Evolutionary conservation across 1,140 invertebrate species (phyloP).

Genomic region (Drosophila bocki): DNA sequence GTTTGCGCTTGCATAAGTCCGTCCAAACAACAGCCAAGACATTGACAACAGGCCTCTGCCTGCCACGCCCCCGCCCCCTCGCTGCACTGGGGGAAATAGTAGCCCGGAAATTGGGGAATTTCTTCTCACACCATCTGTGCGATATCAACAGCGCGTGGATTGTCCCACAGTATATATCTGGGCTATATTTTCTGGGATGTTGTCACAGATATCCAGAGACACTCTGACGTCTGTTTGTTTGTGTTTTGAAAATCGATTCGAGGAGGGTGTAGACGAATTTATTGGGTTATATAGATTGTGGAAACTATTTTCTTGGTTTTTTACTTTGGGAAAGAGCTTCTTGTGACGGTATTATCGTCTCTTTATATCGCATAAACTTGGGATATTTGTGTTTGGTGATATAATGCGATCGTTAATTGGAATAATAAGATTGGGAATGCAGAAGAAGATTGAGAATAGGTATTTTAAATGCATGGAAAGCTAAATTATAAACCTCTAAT

Average conservation of each 20-base stretch:
- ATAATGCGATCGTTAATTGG: not conserved
- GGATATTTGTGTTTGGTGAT: not conserved
- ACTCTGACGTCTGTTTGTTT: slow-evolving; percentile 16
- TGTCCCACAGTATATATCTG: not conserved
- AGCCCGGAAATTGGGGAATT: not conserved
- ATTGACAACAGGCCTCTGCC: slow-evolving; percentile 50
- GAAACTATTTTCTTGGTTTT: not conserved
- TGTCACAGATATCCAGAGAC: slow-evolving; percentile 5
- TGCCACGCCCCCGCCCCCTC: not conserved
- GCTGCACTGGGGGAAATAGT: slow-evolving; percentile 14
- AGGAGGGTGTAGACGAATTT: slow-evolving; percentile 3
- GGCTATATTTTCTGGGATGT: slow-evolving; percentile 2
- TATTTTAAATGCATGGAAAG: not conserved
- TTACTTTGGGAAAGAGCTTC: not conserved
- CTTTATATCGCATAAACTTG: not conserved
- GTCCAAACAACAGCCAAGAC: slow-evolving; percentile 38
- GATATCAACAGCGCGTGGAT: not conserved
- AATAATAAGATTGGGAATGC: not conserved
- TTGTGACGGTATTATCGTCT: not conserved
- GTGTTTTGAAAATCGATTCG: slow-evolving; percentile 7
- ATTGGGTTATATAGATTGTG: not conserved
- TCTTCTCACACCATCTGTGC: slow-evolving; percentile 1
- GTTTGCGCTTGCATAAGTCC: slow-evolving; percentile 47
- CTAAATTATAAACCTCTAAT: not conserved
- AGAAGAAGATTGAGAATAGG: not conserved